phyloP scores from a whole-genome alignment of 2,888 invertebrate species.

The Synanthedon formicaeformis region DNA sequence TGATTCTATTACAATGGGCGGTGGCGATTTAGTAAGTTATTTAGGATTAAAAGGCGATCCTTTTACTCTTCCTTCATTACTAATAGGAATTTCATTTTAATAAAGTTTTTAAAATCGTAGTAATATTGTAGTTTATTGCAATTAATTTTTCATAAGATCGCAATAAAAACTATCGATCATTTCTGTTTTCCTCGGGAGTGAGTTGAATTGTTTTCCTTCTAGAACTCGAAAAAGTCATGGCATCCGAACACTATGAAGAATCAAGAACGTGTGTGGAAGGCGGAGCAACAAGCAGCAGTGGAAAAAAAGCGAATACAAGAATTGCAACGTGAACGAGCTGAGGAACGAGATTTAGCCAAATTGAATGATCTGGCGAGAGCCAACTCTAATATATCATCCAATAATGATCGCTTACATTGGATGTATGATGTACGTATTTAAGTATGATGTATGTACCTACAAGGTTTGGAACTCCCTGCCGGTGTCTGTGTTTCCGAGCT shows the following conservation, averaged over 20 bases:
- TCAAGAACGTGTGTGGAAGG: constrained; percentile 83
- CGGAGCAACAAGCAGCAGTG: constrained; percentile 78
- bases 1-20: constrained; percentile 39
- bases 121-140: neutral
- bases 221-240: constrained; percentile 86
- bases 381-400: constrained; percentile 46
- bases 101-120: too few relatives aligned
- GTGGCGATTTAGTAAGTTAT: constrained; percentile 48
- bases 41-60: neutral
- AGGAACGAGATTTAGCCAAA: constrained; percentile 75
- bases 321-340: constrained; percentile 74
- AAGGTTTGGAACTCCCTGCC: too few relatives aligned
- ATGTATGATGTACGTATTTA: constrained; percentile 80
- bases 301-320: constrained; percentile 77
- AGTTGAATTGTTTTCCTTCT: constrained; percentile 6
- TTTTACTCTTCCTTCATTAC: too few relatives aligned
- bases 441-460: too few relatives aligned
- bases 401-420: constrained; percentile 82
- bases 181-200: too few relatives aligned
- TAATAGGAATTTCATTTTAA: too few relatives aligned
- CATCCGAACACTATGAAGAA: constrained; percentile 83
- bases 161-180: neutral
- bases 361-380: constrained; percentile 74
- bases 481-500: too few relatives aligned
- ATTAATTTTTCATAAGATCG: neutral